These are phyloP conservation scores for Euthynnus affinis DNA, from an alignment of 2,797 vertebrate species.

Conservation along the genomic window DNA sequence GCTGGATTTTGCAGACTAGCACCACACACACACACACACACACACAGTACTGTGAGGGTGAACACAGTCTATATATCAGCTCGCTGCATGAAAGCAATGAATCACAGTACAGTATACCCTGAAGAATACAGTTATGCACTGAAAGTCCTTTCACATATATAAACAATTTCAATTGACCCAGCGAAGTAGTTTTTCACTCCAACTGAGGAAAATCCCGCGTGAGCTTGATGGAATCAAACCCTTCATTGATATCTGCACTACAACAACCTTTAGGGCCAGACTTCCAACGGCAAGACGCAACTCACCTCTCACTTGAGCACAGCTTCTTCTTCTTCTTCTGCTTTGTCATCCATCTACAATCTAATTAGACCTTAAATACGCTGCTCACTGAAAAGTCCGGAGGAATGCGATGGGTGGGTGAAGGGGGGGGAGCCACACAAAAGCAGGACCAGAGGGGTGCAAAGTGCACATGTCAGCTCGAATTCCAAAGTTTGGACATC, in stretches of 20 bases:
- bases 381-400: conserved; percentile 61
- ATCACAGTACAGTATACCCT: conserved; percentile 58
- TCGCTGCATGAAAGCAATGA: conserved; percentile 54
- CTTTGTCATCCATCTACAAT: conserved; percentile 68
- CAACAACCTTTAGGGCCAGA: conserved; percentile 15
- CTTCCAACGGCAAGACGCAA: background rate
- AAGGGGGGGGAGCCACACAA: conserved; percentile 62
- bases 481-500: conserved; percentile 84
- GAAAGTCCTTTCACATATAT: conserved; percentile 48
- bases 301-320: conserved; percentile 47
- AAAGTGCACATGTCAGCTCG: conserved; percentile 79
- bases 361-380: conserved; percentile 73
- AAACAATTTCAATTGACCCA: conserved; percentile 52
- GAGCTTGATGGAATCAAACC: conserved; percentile 18
- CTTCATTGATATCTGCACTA: conserved; percentile 20
- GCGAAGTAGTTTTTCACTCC: conserved; percentile 45
- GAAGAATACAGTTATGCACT: conserved; percentile 51
- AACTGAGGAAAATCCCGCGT: conserved; percentile 30
- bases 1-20: conserved; percentile 51
- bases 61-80: conserved; percentile 52
- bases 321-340: conserved; percentile 46
- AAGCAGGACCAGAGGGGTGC: conserved; percentile 68
- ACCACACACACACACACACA: conserved; percentile 30
- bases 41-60: conserved; percentile 23
- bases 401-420: conserved; percentile 68